A percentile compares a stretch with the other conserved stretches of the same genome.
Conservation (phyloP, 2,113 vertebrate species). For the Colossoma macropomum region DNA sequence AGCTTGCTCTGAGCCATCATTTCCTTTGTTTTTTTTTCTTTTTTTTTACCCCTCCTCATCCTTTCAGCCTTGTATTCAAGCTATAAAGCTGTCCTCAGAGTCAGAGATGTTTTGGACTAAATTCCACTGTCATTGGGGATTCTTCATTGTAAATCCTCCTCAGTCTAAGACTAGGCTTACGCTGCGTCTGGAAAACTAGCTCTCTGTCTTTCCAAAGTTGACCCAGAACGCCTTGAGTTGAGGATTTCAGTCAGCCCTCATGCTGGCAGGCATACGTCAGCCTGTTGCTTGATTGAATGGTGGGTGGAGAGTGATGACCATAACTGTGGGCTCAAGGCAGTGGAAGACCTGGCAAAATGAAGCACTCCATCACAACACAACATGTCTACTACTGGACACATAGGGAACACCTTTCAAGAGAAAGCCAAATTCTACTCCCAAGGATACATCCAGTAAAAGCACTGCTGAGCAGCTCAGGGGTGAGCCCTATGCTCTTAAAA, state of each 20-base stretch:
- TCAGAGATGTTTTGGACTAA: neutral
- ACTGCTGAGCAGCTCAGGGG: neutral
- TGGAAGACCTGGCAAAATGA: slow-evolving; percentile 6
- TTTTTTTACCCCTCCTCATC: neutral
- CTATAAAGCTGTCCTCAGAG: neutral
- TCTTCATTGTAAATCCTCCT: neutral
- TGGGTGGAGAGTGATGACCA: slow-evolving; percentile 27
- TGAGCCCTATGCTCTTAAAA: neutral
- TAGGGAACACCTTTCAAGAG: slow-evolving; percentile 6
- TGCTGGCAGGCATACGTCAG: neutral
- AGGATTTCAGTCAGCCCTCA: neutral
- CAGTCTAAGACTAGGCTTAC: neutral
- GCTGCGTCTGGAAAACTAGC: neutral
- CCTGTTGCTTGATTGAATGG: slow-evolving; percentile 10
- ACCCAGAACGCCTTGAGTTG: neutral
- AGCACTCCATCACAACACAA: slow-evolving; percentile 30
- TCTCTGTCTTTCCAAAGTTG: neutral
- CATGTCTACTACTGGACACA: neutral
- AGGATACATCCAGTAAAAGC: neutral
- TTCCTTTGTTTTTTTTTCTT: slow-evolving; percentile 11
- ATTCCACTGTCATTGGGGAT: neutral
- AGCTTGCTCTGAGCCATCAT: neutral
- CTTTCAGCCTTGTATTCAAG: slow-evolving; percentile 1
- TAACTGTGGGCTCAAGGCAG: slow-evolving; percentile 1
- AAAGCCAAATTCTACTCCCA: neutral